A percentile compares a stretch with the other conserved stretches of the same genome.
Conservation (phyloP, 2,797 vertebrate genomes). For the Bradypodion pumilum region DNA sequence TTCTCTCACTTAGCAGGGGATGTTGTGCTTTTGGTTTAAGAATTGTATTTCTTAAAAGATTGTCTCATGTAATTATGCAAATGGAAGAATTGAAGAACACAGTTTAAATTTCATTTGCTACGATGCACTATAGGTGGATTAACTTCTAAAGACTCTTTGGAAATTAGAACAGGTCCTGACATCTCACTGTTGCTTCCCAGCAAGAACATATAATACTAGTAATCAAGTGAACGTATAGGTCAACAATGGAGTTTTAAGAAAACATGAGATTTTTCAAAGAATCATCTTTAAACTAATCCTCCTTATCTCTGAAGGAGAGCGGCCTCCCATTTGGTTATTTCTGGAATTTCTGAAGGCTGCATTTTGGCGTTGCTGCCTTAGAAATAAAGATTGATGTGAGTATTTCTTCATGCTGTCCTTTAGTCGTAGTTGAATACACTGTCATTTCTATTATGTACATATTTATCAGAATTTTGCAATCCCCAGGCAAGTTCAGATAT, state of each 20-base stretch:
- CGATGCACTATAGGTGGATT: neutral
- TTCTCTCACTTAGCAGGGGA: neutral
- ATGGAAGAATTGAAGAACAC: neutral
- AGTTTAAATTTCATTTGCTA: neutral
- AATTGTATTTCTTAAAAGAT: conserved; percentile 5
- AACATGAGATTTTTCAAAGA: neutral
- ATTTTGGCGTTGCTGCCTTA: neutral
- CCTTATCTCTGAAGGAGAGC: neutral
- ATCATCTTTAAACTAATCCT: neutral
- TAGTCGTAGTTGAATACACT: neutral
- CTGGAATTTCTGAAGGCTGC: neutral
- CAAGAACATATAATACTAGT: neutral
- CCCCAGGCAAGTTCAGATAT: conserved; percentile 8
- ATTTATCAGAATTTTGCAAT: neutral
- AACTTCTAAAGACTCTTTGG: neutral
- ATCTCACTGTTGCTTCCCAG: neutral
- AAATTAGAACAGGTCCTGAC: conserved; percentile 1
- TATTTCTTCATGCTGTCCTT: neutral
- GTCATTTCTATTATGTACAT: neutral
- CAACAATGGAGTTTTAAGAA: neutral
- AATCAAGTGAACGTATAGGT: neutral
- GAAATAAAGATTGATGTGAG: neutral
- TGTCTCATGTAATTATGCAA: conserved; percentile 27
- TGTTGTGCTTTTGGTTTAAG: neutral
- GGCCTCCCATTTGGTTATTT: neutral